A percentile compares a stretch with the other conserved stretches of the same genome.
Conservation (phyloP, 2,113 vertebrate species). For the Toxotes chatareus region DNA sequence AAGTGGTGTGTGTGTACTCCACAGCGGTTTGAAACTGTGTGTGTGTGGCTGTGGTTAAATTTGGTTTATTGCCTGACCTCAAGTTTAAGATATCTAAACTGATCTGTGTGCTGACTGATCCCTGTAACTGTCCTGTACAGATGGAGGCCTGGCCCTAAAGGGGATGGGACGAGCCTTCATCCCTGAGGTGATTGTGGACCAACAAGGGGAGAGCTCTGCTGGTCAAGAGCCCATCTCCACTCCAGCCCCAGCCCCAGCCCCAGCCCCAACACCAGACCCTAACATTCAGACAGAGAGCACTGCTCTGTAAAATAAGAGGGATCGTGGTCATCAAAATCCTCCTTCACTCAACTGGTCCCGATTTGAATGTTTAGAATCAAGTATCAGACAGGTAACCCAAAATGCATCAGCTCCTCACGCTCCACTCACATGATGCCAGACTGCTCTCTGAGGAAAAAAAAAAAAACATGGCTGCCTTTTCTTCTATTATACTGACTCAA, state of each 20-base stretch:
- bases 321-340: conserved; percentile 3
- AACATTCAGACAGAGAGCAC: conserved; percentile 90
- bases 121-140: conserved; percentile 77
- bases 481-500: conserved; percentile 29
- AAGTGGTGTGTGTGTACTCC: not conserved
- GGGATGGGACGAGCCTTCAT: conserved; percentile 83
- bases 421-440: conserved; percentile 20
- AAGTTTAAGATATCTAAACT: not conserved
- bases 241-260: conserved; percentile 54
- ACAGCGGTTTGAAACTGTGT: not conserved
- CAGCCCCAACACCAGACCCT: conserved; percentile 57
- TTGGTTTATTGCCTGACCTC: not conserved
- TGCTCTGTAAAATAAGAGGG: conserved; percentile 82
- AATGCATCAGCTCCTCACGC: not conserved
- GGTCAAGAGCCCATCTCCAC: conserved; percentile 82
- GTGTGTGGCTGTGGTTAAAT: not conserved
- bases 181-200: conserved; percentile 81
- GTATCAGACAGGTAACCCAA: conserved; percentile 25
- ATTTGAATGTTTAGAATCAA: conserved; percentile 34
- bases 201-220: conserved; percentile 67
- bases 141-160: conserved; percentile 82
- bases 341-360: conserved; percentile 1
- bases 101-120: conserved; percentile 25
- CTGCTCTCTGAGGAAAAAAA: conserved; percentile 5
- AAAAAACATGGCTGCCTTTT: conserved; percentile 21